Conservation (phyloP, 2,113 vertebrate genomes). For the Panthera uncia region DNA sequence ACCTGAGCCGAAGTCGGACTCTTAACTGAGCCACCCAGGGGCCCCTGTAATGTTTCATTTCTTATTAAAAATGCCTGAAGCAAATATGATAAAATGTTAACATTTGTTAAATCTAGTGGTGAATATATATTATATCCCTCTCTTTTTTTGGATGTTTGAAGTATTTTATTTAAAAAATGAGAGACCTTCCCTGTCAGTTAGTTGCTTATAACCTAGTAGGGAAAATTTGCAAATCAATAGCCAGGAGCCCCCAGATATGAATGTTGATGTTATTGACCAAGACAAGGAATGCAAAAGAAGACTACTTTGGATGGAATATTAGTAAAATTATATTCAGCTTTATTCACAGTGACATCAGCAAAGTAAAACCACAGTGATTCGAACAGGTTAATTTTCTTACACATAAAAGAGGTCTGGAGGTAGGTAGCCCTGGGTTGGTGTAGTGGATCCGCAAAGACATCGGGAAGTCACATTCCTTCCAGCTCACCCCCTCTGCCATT, state of each 20-base stretch:
- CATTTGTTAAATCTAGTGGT: background rate
- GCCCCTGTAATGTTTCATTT: background rate
- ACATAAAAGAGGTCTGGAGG: background rate
- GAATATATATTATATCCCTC: background rate
- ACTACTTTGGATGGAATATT: background rate
- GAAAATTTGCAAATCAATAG: background rate
- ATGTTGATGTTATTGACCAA: background rate
- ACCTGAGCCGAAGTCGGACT: too few relatives aligned
- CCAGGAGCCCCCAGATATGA: background rate
- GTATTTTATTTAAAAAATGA: slow-evolving; percentile 14
- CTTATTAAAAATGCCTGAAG: background rate
- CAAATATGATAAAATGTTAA: background rate
- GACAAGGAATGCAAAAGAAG: background rate
- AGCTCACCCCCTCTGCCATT: background rate
- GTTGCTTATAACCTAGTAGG: background rate
- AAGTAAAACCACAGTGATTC: background rate
- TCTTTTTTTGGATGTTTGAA: background rate
- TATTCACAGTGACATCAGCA: background rate
- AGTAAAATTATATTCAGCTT: background rate
- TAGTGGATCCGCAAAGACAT: background rate
- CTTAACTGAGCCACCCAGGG: too few relatives aligned
- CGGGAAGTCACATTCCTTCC: background rate
- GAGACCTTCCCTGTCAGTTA: background rate
- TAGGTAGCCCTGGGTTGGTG: background rate
- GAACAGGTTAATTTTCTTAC: background rate